Base-by-base conservation (phyloP, 2,797 vertebrate species). In the Amphiprion clarkii region DNA sequence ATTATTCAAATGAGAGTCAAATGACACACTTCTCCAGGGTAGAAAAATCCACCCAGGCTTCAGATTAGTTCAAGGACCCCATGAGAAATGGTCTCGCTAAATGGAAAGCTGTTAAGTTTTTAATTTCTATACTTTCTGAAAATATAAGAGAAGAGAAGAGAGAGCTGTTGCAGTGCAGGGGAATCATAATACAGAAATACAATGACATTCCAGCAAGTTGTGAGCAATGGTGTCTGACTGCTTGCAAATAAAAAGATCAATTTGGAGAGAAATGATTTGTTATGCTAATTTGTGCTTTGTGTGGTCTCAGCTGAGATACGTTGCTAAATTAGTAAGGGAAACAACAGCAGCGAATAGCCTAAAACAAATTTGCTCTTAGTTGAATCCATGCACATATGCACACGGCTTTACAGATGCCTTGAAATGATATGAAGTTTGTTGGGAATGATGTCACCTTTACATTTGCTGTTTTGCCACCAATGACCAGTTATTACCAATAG, bases 1-100 rank as follows among this genome's bases (percentile, higher is more conserved):
- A 91, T 88, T 92, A 94, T 94, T 94, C 80, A 93, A 91, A 93
- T 93, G 86, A 92, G 89, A 87, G 81, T 71, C 86, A 78, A 86
- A 90, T 89, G 87, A 89, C 90, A 87, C 81, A 86, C 89, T 89
- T 85, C 88, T 88, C 79, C 60, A 33, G 88, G 85, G 84, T 75
- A 82, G 58, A 76, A 86, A 80, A 83, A 89, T 90, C 88, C 90
- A 83, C 69, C 62, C 76, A 70, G 88, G 80, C 89, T 89, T 87
- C 83, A 89, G 88, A 89, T 92, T 91, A 93, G 71, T 87, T 90
- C 67, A 74, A 89, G 79, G 71, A 76, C 83, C 91, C 79, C 85
- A 61, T 67, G 89, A 92, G 92, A 83, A 88, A 87, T 73, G 48
- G 76, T 58, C 71, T 48, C 53, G 46, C 78, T 88, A 87, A 92